Base-by-base conservation (phyloP, 2,113 vertebrate species). In the Trematomus loennbergii region DNA sequence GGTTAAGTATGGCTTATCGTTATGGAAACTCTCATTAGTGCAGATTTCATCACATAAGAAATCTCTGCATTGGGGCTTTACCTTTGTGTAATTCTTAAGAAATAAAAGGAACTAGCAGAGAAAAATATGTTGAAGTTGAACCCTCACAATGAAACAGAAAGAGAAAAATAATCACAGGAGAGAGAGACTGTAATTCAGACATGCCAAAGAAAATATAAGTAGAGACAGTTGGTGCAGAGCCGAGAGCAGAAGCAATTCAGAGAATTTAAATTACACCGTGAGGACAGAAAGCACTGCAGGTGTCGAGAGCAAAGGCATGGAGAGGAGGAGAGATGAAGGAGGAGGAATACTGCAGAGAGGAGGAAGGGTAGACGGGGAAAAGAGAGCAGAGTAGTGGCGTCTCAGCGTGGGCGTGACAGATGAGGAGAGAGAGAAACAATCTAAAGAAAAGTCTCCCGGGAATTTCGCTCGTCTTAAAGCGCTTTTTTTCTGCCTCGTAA, bases 331-430 rank as follows among this genome's bases (percentile, higher is more conserved):
- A 0, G 46, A 12, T 33, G 79, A 71, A 18, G 65, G 64, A 63
- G 57, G 49, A 55, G 57, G 49, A 49, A 75, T 46, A 43, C 12
- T 58, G 63, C 22, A 22, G 48, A 6, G 59, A 18, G 72, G 6
- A n/a, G 64, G 12, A 40, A 22, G 25, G 18, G 46, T 29, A 29
- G 64, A 46, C 1, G 50, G 60, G n/a, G 4, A 20, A 17, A 4
- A 3, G 20, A 33, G 46, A 58, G 20, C 25, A 12, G 70, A 83
- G 76, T 54, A 3, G 54, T 3, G 36, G 72, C 12, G 73, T 64
- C 1, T 36, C 17, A 0, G 75, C 53, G 81, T 82, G 62, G 87
- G 80, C 13, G 76, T 72, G 84, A 88, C 70, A 61, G 79, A 85
- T 81, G 82, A 79, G 76, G 57, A 59, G 79, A 57, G 72, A 48